Conservation (phyloP, 2,113 vertebrate species). For the Clinocottus analis region DNA sequence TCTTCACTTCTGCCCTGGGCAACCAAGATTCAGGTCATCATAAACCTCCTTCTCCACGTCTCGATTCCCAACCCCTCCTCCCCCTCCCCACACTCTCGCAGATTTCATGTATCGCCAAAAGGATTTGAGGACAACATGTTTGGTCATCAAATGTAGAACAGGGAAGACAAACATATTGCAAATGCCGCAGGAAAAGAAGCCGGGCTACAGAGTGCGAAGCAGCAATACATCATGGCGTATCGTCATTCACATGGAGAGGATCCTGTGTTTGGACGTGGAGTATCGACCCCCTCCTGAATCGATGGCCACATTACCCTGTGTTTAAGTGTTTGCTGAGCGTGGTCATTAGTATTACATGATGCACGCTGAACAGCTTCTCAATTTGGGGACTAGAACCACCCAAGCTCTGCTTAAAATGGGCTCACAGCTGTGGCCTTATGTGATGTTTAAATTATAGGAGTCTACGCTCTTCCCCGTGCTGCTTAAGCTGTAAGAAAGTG, state of each 20-base stretch:
- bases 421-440: background rate
- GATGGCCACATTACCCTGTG: slow-evolving; percentile 14
- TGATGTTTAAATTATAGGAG: background rate
- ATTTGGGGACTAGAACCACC: slow-evolving; percentile 7
- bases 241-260: background rate
- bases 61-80: too few relatives aligned
- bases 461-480: background rate
- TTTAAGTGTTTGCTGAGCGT: background rate
- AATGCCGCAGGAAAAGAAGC: background rate
- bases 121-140: slow-evolving; percentile 14
- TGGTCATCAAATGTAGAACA: background rate
- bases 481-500: background rate
- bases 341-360: slow-evolving; percentile 3
- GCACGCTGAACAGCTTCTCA: background rate
- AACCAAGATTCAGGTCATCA: slow-evolving; percentile 30
- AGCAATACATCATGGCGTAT: background rate
- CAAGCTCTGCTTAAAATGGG: background rate
- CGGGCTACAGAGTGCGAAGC: slow-evolving; percentile 5
- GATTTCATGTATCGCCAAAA: slow-evolving; percentile 8
- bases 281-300: slow-evolving; percentile 9
- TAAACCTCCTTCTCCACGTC: background rate
- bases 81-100: background rate
- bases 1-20: background rate
- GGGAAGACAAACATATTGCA: slow-evolving; percentile 1
- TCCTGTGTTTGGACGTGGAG: slow-evolving; percentile 16